Percentiles rank a stretch among this genome's conserved stretches.
These are phyloP conservation scores for Porites cylindrica DNA, from an alignment of 92 coral and sea anemone genomes.

Conservation along the genomic window DNA sequence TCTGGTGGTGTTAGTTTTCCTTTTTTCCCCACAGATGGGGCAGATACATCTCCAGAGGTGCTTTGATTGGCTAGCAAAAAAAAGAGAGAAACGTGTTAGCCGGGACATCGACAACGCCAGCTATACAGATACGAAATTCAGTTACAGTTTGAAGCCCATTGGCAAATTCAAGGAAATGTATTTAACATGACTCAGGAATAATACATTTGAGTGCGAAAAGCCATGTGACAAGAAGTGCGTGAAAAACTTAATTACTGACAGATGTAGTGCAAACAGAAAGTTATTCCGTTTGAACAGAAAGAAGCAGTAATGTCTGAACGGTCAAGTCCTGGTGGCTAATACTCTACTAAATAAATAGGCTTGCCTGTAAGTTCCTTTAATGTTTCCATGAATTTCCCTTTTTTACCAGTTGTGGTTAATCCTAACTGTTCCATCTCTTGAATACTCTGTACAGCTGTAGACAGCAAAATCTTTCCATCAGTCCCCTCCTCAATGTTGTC, in stretches of 20 bases:
- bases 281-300: no score
- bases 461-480: conserved; percentile 44
- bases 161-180: no score
- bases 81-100: conserved; percentile 1
- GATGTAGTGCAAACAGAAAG: background rate
- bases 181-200: no score
- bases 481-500: conserved; percentile 20
- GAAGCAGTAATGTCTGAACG: no score
- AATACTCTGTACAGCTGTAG: conserved; percentile 25
- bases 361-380: conserved; percentile 22
- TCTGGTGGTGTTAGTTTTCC: conserved; percentile 31
- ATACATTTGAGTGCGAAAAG: background rate
- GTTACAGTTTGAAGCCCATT: no score
- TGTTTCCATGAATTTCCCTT: conserved; percentile 28
- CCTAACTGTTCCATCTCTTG: conserved; percentile 39
- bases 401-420: conserved; percentile 51
- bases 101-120: conserved; percentile 16
- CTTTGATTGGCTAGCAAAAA: conserved; percentile 17
- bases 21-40: conserved; percentile 8
- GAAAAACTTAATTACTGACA: conserved; percentile 7
- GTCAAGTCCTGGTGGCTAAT: no score
- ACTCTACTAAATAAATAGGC: background rate
- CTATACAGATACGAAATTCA: conserved; percentile 17
- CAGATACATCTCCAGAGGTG: background rate
- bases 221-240: conserved; percentile 14